phyloP scores from a whole-genome alignment of 2,113 vertebrate genomes.

The Anas platyrhynchos region DNA sequence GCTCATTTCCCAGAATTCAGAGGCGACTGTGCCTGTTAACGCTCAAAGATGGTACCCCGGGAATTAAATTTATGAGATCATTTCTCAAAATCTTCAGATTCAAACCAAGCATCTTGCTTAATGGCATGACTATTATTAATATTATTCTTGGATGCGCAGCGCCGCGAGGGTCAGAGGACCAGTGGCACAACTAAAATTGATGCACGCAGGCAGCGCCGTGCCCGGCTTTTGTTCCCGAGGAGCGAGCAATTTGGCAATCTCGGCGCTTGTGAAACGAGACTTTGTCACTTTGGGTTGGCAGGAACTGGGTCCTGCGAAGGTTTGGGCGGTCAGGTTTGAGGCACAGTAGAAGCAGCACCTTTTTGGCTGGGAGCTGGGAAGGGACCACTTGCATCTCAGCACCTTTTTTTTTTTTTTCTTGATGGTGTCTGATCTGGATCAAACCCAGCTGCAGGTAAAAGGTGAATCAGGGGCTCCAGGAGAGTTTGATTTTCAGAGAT shows the following conservation, averaged over 20 bases:
- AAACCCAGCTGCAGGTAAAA: neutral
- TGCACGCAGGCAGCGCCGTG: neutral
- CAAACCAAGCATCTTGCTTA: slow-evolving; percentile 68
- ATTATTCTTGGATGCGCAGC: slow-evolving; percentile 74
- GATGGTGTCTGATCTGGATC: neutral
- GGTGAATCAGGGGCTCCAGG: neutral
- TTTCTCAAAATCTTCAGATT: slow-evolving; percentile 77
- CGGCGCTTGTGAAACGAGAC: neutral
- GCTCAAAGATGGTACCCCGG: slow-evolving; percentile 76
- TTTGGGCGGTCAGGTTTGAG: neutral
- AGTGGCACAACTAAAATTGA: slow-evolving; percentile 36
- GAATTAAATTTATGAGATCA: slow-evolving; percentile 82
- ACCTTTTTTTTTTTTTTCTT: neutral
- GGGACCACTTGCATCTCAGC: neutral
- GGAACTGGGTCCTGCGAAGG: neutral
- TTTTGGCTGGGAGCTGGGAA: neutral
- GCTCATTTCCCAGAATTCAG: slow-evolving; percentile 84
- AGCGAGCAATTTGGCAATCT: neutral
- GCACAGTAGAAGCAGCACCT: neutral
- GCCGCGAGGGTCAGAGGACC: slow-evolving; percentile 51
- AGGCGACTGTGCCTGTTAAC: slow-evolving; percentile 77
- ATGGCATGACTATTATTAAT: slow-evolving; percentile 75
- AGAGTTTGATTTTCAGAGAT: neutral
- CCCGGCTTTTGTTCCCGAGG: neutral
- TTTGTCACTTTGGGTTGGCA: neutral